Evolutionary conservation across 2,113 vertebrate species (phyloP).

Genomic region (Himantopus leucocephalus): DNA sequence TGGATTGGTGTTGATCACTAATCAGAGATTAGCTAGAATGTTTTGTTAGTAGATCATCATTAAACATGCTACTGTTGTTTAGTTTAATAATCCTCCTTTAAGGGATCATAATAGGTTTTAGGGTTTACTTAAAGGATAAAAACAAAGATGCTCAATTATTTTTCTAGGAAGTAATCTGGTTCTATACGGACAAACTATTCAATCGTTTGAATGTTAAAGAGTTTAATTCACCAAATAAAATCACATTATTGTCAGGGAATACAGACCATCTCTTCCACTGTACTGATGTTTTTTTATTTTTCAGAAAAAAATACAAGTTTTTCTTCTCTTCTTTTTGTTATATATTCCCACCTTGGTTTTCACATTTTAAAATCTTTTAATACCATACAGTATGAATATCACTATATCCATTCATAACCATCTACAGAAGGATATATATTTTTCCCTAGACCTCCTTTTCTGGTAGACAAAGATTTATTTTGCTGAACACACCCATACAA

Average conservation of each 20-base stretch:
- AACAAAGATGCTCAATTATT: neutral
- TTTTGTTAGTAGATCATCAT: conserved; percentile 24
- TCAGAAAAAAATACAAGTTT: neutral
- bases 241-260: neutral
- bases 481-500: neutral
- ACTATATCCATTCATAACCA: neutral
- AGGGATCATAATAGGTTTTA: neutral
- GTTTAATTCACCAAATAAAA: neutral
- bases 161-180: neutral
- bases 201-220: neutral
- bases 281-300: neutral
- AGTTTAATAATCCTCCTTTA: conserved; percentile 19
- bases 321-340: neutral
- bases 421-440: neutral
- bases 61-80: conserved; percentile 8
- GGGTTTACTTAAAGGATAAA: conserved; percentile 19
- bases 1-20: neutral
- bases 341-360: neutral
- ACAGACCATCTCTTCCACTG: neutral
- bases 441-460: neutral
- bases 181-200: neutral
- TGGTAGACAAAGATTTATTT: neutral
- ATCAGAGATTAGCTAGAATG: conserved; percentile 16
- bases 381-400: neutral
- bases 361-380: neutral